Evolutionary conservation across 2,888 invertebrate genomes (phyloP), one percentile per base, ranked within the genome.

Genomic region (Chironomus riparius): DNA sequence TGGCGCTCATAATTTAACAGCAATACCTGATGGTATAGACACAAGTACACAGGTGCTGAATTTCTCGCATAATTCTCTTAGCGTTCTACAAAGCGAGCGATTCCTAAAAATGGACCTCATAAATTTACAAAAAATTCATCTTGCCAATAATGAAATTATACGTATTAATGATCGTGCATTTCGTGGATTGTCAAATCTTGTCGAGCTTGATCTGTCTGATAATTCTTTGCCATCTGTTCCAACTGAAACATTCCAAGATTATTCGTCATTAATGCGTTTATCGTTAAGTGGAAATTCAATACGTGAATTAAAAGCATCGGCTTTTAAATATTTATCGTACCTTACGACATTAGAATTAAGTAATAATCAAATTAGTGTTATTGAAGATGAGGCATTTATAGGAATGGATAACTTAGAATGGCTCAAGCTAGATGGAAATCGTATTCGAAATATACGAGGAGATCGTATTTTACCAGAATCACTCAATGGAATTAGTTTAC

Each of bases 41-140:
- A 88, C 90, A 24, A 92, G 91, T 80, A 95, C 95, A 0, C 94
- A 95, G 86, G 95, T 95, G 50, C 86, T 95, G 76, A 93, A 95
- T 83, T 89, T 95, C 81, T 88, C 91, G 56, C 92, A 91, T 74
- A 96, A 95, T 84, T 91, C 92, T 80, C 85, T 96, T 78, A 90
- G 92, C 83, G 89, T 89, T 22, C 85, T 96, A 78, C 91, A 90
- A 78, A 88, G 90, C 79, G 92, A 94, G 83, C 88, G 91, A 50
- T 95, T 96, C 81, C 88, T 90, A 78, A 89, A 89, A 79, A 87
- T 93, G 81, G 91, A 91, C 70, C 85, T 96, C 79, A 88, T 92
- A 78, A 94, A 96, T 85, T 86, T 96, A 78, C 95, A 96, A 84
- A 92, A 93, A 83, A 91, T 96, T 79, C 94, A 91, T 83, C 84